phyloP scores from a whole-genome alignment of 2,888 invertebrate genomes.

The Mesorhabditis sp. region DNA sequence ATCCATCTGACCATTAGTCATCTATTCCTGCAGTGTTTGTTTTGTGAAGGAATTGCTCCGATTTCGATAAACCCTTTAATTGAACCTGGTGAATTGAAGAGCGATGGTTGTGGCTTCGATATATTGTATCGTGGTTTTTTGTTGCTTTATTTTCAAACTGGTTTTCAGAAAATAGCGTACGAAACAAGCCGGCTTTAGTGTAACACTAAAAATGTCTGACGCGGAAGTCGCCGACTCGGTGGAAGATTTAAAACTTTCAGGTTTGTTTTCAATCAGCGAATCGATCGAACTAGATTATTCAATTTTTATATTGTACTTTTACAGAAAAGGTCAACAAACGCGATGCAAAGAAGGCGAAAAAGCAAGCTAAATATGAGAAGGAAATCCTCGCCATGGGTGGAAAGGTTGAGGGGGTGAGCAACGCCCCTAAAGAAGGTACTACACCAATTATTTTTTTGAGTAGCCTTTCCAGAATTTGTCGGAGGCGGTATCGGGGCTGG shows the following conservation, averaged over 20 bases:
- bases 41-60: too few species aligned
- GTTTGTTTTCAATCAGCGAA: neutral
- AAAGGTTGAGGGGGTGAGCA: constrained; percentile 26
- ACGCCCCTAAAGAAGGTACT: too few species aligned
- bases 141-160: too few species aligned
- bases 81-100: too few species aligned
- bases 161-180: too few species aligned
- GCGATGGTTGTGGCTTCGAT: too few species aligned
- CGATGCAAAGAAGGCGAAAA: constrained; percentile 38
- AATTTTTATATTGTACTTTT: neutral
- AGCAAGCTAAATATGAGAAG: constrained; percentile 44
- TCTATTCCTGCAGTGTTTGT: too few species aligned
- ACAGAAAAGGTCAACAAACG: constrained; percentile 10
- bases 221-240: neutral
- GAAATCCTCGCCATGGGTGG: constrained; percentile 53
- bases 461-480: constrained; percentile 10
- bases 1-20: too few species aligned
- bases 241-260: neutral
- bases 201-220: neutral
- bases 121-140: too few species aligned
- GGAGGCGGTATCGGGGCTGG: constrained; percentile 55
- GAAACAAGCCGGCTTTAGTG: too few species aligned
- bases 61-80: too few species aligned
- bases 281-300: neutral
- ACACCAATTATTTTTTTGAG: neutral